Conservation (phyloP, 2,113 vertebrate genomes). For the Corythaixoides concolor region DNA sequence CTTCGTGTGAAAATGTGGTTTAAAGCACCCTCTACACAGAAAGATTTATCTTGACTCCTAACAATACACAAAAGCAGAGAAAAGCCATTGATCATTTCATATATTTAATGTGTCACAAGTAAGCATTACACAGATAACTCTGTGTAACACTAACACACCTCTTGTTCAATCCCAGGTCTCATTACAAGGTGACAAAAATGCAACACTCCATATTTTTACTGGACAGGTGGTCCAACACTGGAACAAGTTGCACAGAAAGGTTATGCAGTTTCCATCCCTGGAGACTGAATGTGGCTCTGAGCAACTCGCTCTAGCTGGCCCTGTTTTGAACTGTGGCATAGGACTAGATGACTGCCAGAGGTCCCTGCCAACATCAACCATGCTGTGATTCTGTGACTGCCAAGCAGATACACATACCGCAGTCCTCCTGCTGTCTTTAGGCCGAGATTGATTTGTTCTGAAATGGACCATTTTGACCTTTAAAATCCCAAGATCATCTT, state of each 20-base stretch:
- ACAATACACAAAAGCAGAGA: not conserved
- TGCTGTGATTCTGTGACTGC: not conserved
- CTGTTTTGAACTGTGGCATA: not conserved
- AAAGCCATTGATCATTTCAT: not conserved
- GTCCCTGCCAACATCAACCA: not conserved
- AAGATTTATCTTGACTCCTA: slow-evolving; percentile 95
- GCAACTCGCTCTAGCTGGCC: not conserved
- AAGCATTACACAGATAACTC: not conserved
- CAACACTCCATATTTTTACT: not conserved
- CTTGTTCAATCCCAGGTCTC: not conserved
- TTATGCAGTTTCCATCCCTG: not conserved
- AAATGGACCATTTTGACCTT: not conserved
- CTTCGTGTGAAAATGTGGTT: slow-evolving; percentile 88
- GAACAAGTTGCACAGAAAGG: not conserved
- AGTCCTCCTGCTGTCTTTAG: not conserved
- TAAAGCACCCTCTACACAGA: slow-evolving; percentile 84
- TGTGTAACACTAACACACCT: not conserved
- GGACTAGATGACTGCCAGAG: not conserved
- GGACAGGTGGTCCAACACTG: not conserved
- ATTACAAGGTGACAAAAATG: not conserved
- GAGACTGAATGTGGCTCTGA: not conserved
- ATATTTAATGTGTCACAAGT: not conserved
- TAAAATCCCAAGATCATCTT: not conserved
- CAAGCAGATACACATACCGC: not conserved
- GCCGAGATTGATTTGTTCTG: not conserved